Conservation (phyloP, 2,797 vertebrate species). For the Salarias fasciatus region DNA sequence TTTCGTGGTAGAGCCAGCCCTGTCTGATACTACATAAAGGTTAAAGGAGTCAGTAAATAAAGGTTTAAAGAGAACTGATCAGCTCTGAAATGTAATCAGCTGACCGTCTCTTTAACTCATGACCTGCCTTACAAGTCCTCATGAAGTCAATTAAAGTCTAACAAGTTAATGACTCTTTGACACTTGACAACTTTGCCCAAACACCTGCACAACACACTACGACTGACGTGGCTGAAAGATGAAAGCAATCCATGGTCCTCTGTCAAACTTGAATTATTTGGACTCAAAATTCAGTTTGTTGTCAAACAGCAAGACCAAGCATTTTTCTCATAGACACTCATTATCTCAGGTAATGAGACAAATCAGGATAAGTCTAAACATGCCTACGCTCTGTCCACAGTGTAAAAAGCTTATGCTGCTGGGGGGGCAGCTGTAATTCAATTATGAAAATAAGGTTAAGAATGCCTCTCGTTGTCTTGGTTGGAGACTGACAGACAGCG, state of each 20-base stretch:
- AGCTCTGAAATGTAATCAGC: neutral
- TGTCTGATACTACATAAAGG: too few relatives aligned
- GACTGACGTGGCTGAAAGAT: too few relatives aligned
- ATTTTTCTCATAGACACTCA: neutral
- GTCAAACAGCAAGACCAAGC: too few relatives aligned
- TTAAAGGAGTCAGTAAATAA: neutral
- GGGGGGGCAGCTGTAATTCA: slow-evolving; percentile 37
- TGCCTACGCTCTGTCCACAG: neutral
- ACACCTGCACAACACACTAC: neutral
- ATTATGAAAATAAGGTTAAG: slow-evolving; percentile 44
- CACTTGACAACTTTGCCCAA: neutral
- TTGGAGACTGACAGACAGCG: slow-evolving; percentile 1
- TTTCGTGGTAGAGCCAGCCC: too few relatives aligned
- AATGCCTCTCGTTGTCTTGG: slow-evolving; percentile 19
- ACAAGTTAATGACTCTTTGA: neutral
- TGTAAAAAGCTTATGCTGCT: slow-evolving; percentile 2
- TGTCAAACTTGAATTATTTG: neutral
- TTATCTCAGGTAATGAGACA: slow-evolving; percentile 1
- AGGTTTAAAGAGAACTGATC: neutral
- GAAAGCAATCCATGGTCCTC: too few relatives aligned
- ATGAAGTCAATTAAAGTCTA: neutral
- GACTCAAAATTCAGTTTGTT: neutral
- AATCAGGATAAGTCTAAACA: slow-evolving; percentile 5
- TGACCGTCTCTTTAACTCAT: neutral
- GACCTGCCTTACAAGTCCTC: neutral